These are phyloP conservation scores for Pocillopora grandis DNA, from an alignment of 92 coral and sea anemone genomes.

Conservation along the genomic window DNA sequence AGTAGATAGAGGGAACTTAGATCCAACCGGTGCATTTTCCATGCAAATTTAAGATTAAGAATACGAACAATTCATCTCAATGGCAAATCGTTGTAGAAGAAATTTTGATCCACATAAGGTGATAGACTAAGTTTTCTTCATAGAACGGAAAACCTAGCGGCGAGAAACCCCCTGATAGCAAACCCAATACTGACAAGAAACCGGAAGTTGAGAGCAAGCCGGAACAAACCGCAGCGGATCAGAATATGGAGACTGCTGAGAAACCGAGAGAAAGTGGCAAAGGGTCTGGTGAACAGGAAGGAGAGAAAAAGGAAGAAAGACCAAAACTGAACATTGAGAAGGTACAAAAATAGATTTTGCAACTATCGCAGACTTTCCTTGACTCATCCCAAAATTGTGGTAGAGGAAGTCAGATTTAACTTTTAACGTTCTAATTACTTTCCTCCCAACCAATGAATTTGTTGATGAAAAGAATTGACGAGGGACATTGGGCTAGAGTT, in stretches of 20 bases:
- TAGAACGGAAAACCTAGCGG: slow-evolving; percentile 13
- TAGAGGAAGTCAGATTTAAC: background rate
- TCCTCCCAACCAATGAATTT: too few species aligned
- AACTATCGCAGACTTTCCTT: background rate
- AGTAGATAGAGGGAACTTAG: too few species aligned
- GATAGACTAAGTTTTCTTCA: background rate
- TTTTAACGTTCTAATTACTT: too few species aligned
- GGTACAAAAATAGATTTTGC: slow-evolving; percentile 12
- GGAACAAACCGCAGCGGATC: background rate
- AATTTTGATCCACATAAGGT: too few species aligned
- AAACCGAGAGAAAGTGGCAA: slow-evolving; percentile 20
- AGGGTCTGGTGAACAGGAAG: slow-evolving; percentile 27
- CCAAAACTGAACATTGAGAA: slow-evolving; percentile 43
- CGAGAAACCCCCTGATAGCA: slow-evolving; percentile 14
- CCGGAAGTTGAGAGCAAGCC: slow-evolving; percentile 10
- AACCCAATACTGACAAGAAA: background rate
- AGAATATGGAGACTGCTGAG: slow-evolving; percentile 4
- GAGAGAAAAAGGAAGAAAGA: slow-evolving; percentile 49
- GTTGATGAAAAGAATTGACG: background rate
- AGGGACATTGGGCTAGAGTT: background rate
- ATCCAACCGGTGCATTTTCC: too few species aligned
- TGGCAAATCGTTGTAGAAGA: too few species aligned
- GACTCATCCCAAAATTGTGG: background rate
- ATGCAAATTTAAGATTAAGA: too few species aligned
- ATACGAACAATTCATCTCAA: too few species aligned